phyloP scores from a whole-genome alignment of 2,888 invertebrate genomes.

The Koerneria pararmatus region DNA sequence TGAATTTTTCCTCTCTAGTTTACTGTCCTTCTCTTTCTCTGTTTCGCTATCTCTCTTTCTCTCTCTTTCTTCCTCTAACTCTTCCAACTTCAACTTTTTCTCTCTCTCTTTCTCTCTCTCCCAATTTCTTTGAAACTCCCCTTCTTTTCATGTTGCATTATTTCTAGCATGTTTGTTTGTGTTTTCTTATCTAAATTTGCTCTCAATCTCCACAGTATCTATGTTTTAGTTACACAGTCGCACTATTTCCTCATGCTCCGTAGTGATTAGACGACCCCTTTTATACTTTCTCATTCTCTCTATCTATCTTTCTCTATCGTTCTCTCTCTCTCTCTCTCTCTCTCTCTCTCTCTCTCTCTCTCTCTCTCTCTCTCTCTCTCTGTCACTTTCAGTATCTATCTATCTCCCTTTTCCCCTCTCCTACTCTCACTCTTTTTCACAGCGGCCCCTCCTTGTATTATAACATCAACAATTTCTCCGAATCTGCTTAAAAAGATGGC shows the following conservation, averaged over 20 bases:
- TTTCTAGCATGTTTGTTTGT: constrained; percentile 1
- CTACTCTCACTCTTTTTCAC: too few relatives aligned
- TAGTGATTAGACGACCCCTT: background rate
- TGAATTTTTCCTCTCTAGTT: too few relatives aligned
- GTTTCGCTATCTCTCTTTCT: constrained; percentile 8
- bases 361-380: background rate
- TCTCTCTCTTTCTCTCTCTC: background rate
- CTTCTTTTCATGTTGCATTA: background rate
- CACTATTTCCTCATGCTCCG: too few relatives aligned
- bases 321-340: constrained; percentile 12
- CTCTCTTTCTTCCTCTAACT: too few relatives aligned
- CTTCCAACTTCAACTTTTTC: too few relatives aligned
- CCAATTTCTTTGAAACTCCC: background rate
- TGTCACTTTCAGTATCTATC: background rate
- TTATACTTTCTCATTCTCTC: constrained; percentile 7
- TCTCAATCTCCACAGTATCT: too few relatives aligned
- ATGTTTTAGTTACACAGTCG: background rate
- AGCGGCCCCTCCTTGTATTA: too few relatives aligned
- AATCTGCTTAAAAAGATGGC: too few relatives aligned
- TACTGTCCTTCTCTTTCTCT: background rate
- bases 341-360: constrained; percentile 8
- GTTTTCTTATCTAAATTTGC: background rate
- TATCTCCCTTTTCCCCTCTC: background rate
- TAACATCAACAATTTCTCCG: too few relatives aligned
- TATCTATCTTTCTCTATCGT: background rate